Evolutionary conservation across 2,888 invertebrate genomes (phyloP).

Genomic region (Selenia dentaria): DNA sequence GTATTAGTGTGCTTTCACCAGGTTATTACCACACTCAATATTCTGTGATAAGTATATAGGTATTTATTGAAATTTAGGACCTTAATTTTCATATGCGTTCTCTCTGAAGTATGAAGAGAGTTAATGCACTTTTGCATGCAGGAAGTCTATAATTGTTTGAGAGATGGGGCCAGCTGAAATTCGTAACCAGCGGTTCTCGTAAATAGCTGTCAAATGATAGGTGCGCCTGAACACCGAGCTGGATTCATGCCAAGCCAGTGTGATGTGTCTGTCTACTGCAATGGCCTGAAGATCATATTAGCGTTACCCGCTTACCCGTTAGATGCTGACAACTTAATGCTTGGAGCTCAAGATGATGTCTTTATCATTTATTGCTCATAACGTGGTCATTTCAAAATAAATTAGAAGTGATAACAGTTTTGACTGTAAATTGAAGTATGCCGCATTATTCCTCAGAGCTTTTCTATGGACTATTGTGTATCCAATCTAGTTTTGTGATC

Average conservation of each 20-base stretch:
- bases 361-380: not conserved
- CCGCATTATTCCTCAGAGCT: too few relatives aligned
- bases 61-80: too few relatives aligned
- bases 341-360: not conserved
- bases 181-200: constrained; percentile 21
- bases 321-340: not conserved
- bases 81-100: too few relatives aligned
- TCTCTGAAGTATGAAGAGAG: too few relatives aligned
- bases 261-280: constrained; percentile 48
- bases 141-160: constrained; percentile 18
- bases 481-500: too few relatives aligned
- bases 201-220: constrained; percentile 33
- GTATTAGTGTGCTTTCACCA: too few relatives aligned
- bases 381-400: too few relatives aligned
- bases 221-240: constrained; percentile 34
- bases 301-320: not conserved
- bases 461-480: too few relatives aligned
- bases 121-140: not conserved
- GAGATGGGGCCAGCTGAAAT: constrained; percentile 22
- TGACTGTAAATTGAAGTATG: too few relatives aligned
- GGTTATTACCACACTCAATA: too few relatives aligned
- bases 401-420: too few relatives aligned
- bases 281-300: constrained; percentile 15
- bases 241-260: constrained; percentile 58
- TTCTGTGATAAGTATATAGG: too few relatives aligned